Conservation (phyloP, 1,140 invertebrate genomes). For the Rhynchophorus ferrugineus region DNA sequence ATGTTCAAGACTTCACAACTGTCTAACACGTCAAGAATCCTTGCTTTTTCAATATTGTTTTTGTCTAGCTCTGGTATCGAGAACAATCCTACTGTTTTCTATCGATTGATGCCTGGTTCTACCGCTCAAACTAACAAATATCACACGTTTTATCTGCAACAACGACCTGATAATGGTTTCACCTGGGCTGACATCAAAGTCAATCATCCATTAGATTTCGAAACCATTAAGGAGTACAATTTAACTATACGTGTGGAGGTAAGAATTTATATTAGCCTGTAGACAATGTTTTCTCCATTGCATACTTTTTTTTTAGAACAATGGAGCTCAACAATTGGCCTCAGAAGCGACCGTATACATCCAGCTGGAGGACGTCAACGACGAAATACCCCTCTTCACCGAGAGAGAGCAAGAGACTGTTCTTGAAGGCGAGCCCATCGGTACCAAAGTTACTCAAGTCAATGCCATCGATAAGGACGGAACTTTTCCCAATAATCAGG, state of each 20-base stretch:
- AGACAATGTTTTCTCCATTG: conserved; percentile 1
- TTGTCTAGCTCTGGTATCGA: conserved; percentile 85
- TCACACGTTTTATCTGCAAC: conserved; percentile 92
- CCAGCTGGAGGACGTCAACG: conserved; percentile 91
- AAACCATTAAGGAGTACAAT: conserved; percentile 93
- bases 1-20: no score
- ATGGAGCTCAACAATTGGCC: conserved; percentile 88
- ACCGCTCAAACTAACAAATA: conserved; percentile 93
- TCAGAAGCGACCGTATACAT: conserved; percentile 91
- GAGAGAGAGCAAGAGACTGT: conserved; percentile 92
- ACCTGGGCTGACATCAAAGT: conserved; percentile 94
- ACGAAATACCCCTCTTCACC: conserved; percentile 92
- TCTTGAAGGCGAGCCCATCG: conserved; percentile 85
- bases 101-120: conserved; percentile 87
- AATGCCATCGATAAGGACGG: conserved; percentile 95
- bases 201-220: conserved; percentile 91
- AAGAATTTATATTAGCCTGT: conserved; percentile 19
- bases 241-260: conserved; percentile 92
- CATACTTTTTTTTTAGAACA: conserved; percentile 59
- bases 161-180: conserved; percentile 79
- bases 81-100: conserved; percentile 91
- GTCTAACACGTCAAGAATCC: no score
- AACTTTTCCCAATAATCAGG: conserved; percentile 89
- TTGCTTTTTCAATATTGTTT: conserved; percentile 16
- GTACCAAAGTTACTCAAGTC: conserved; percentile 92